Evolutionary conservation across 2,888 invertebrate genomes (phyloP).

Genomic region (Drosophila affinis): DNA sequence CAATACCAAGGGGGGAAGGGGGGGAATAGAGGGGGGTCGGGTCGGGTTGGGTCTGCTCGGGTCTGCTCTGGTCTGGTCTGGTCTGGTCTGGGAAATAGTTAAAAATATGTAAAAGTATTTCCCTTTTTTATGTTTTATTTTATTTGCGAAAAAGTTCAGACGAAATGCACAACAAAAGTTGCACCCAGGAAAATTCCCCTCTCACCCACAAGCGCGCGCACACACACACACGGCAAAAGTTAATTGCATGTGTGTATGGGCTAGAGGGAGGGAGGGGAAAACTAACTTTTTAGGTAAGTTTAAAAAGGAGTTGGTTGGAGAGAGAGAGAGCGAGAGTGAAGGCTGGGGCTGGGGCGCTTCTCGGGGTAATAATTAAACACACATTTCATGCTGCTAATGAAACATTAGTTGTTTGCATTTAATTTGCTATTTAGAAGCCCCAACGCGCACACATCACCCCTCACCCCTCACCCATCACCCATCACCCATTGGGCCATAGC

Average conservation of each 20-base stretch:
- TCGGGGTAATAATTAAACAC: constrained; percentile 73
- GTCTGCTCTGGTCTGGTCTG: too few relatives aligned
- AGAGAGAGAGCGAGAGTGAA: constrained; percentile 31
- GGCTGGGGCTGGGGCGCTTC: constrained; percentile 12
- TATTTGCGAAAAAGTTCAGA: constrained; percentile 73
- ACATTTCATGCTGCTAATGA: constrained; percentile 78
- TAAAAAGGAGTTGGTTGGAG: constrained; percentile 51
- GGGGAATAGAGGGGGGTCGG: background rate
- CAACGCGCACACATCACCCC: constrained; percentile 10
- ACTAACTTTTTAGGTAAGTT: constrained; percentile 78
- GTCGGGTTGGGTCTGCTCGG: background rate
- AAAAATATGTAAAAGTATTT: constrained; percentile 77
- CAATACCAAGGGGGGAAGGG: constrained; percentile 44
- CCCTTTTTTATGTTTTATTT: constrained; percentile 54
- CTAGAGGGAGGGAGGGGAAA: constrained; percentile 58
- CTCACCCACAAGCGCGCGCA: too few relatives aligned
- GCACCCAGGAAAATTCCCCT: constrained; percentile 59
- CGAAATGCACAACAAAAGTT: constrained; percentile 77
- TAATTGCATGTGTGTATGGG: constrained; percentile 66
- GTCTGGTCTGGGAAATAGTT: constrained; percentile 54
- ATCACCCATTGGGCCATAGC: background rate
- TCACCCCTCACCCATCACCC: constrained; percentile 5
- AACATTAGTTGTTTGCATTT: constrained; percentile 80
- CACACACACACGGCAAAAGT: constrained; percentile 67
- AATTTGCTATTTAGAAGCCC: constrained; percentile 70